These are phyloP conservation scores for Macheiramphus alcinus DNA, from an alignment of 2,113 vertebrate species.

Conservation along the genomic window DNA sequence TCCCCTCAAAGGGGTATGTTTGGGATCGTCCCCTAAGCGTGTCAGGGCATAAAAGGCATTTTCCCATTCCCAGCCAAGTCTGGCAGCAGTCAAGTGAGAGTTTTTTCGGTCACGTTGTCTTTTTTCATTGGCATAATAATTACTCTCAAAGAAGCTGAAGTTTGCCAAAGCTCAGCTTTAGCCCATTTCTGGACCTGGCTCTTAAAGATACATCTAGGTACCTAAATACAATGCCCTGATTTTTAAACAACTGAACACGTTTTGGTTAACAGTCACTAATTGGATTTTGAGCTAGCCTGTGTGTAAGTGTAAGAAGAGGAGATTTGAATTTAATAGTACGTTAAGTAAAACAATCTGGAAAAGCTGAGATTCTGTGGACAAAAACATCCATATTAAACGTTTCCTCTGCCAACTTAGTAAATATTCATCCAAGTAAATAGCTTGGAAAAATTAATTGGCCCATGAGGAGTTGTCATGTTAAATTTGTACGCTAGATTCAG, in stretches of 20 bases:
- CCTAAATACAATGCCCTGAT: neutral
- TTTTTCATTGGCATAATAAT: neutral
- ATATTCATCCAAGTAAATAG: constrained; percentile 28
- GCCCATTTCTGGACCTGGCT: neutral
- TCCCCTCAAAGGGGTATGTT: neutral
- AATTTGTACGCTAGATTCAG: neutral
- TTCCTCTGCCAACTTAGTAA: neutral
- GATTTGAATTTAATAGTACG: neutral
- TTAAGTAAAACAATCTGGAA: neutral
- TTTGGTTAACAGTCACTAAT: neutral
- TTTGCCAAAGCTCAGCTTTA: neutral
- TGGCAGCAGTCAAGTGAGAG: neutral
- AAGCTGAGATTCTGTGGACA: neutral
- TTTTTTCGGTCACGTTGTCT: accelerated
- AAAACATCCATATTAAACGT: neutral
- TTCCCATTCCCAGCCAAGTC: neutral
- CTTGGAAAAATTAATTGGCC: constrained; percentile 15
- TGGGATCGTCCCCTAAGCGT: accelerated
- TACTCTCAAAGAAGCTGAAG: neutral
- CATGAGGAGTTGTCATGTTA: neutral
- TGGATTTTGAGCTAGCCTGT: neutral
- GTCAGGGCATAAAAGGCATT: neutral
- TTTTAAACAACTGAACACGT: neutral
- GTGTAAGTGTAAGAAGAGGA: neutral
- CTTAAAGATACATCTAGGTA: neutral